Conservation (phyloP, 2,888 invertebrate genomes). For the Ctena decussata region DNA sequence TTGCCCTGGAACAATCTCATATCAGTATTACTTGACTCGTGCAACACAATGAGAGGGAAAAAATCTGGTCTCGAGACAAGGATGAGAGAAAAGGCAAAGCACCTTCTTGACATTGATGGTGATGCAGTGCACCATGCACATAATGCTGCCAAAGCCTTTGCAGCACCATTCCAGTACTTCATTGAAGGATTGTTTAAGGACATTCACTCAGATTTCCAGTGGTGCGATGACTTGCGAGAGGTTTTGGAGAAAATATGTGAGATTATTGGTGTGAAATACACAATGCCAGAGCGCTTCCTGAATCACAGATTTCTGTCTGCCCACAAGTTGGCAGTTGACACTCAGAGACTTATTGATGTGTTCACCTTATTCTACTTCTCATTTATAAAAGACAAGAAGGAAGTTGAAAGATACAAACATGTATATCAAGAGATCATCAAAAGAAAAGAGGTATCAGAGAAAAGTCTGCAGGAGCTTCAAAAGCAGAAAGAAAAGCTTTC, state of each 20-base stretch:
- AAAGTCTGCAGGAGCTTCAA: constrained; percentile 7
- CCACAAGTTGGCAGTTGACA: constrained; percentile 58
- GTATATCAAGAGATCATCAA: neutral
- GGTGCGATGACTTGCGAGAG: constrained; percentile 52
- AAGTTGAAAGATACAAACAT: neutral
- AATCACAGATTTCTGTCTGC: constrained; percentile 68
- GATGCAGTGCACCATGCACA: constrained; percentile 71
- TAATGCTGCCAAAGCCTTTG: constrained; percentile 68
- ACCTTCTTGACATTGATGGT: constrained; percentile 72
- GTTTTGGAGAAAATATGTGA: constrained; percentile 66
- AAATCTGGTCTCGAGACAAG: constrained; percentile 66
- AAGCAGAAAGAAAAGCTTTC: constrained; percentile 1
- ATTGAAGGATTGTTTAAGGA: constrained; percentile 50
- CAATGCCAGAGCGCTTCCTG: constrained; percentile 59
- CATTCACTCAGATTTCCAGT: constrained; percentile 19
- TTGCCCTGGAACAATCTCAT: constrained; percentile 70
- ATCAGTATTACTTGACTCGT: constrained; percentile 67
- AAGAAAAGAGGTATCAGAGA: neutral
- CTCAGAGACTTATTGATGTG: constrained; percentile 54
- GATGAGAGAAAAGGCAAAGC: constrained; percentile 59
- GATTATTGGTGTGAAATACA: constrained; percentile 22
- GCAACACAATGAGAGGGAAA: constrained; percentile 67
- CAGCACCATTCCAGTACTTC: constrained; percentile 55
- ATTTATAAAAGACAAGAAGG: constrained; percentile 15
- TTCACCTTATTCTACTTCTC: constrained; percentile 56